Base-by-base conservation (phyloP, 2,113 vertebrate genomes). In the Aphyosemion australe region DNA sequence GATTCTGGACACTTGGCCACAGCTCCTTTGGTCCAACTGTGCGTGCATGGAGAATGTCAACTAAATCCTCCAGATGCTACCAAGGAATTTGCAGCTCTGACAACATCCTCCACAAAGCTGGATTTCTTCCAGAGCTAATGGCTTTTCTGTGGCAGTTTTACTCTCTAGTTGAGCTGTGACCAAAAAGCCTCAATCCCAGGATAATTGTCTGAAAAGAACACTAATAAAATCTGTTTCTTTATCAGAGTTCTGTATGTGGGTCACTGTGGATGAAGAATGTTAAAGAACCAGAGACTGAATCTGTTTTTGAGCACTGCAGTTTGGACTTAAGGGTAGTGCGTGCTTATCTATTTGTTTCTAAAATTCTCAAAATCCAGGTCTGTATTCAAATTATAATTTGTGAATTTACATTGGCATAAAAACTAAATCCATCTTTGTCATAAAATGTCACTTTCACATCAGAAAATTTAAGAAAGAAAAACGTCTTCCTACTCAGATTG, bases 31-130 rank as follows among this genome's bases (percentile, higher is more conserved):
- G 46, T 57, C 62, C 73, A 72, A 74, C 60, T 43, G 31, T 72
- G 69, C 55, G 67, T 65, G 80, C 65, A 81, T 85, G 72, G 77
- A 82, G 70, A 87, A 82, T 83, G 67, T 88, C 84, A 80, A 37
- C 42, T 21, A 61, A 78, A 72, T 79, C 72, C 71, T 80, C 83
- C 86, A 84, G 84, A 88, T 70, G 72, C 75, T 69, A n/a, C 65
- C 64, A 26, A 81, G 83, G 88, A 90, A 87, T 89, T 49, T 79
- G 61, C 48, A 74, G 71, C 71, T 43, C 57, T 73, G 76, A 78
- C 60, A 76, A 6, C 47, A 65, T 65, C 78, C 61, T 75, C 66
- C 51, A 72, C 69, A 64, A 52, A 32, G 75, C 71, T 80, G 85
- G 74, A 74, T 54, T 54, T 16, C 60, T 65, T 76, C 83, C 83